A percentile compares a stretch with the other conserved stretches of the same genome.
Conservation (phyloP, 2,113 vertebrate genomes). For the Phyllopteryx taeniolatus region DNA sequence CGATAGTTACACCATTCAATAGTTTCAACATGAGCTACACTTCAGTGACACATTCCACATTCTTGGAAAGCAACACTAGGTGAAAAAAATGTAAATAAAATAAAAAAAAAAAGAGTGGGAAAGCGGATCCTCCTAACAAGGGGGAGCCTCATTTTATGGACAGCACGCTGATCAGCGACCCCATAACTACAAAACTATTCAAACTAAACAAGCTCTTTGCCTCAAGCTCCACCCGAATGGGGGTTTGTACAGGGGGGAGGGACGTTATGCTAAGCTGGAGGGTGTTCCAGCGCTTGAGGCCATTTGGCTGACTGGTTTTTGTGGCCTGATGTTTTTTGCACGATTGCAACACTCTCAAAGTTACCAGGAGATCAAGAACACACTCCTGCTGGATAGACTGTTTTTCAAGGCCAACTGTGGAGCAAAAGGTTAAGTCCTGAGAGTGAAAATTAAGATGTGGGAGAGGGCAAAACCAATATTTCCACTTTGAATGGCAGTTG, state of each 20-base stretch:
- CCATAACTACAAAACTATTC: neutral
- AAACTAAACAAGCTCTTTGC: neutral
- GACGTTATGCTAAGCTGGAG: constrained; percentile 1
- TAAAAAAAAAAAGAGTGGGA: too few species aligned
- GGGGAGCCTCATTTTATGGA: too few species aligned
- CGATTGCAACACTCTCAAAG: constrained; percentile 40
- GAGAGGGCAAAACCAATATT: constrained; percentile 17
- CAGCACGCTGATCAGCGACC: too few species aligned
- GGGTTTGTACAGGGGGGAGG: constrained; percentile 20
- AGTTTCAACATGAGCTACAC: neutral
- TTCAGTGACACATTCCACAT: neutral
- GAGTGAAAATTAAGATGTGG: neutral
- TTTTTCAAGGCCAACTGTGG: constrained; percentile 12
- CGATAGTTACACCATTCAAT: neutral
- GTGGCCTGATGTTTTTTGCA: constrained; percentile 39
- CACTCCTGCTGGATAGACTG: neutral
- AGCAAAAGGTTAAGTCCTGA: neutral
- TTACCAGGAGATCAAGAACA: neutral
- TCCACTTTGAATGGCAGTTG: constrained; percentile 11
- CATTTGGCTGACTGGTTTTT: constrained; percentile 36
- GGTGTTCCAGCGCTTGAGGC: constrained; percentile 25
- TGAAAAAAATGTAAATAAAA: too few species aligned
- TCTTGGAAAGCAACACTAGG: too few species aligned
- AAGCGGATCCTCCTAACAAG: too few species aligned
- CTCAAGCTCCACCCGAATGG: constrained; percentile 24